Base-by-base conservation (phyloP, 1,140 invertebrate genomes). In the Wiebesia pumilae region DNA sequence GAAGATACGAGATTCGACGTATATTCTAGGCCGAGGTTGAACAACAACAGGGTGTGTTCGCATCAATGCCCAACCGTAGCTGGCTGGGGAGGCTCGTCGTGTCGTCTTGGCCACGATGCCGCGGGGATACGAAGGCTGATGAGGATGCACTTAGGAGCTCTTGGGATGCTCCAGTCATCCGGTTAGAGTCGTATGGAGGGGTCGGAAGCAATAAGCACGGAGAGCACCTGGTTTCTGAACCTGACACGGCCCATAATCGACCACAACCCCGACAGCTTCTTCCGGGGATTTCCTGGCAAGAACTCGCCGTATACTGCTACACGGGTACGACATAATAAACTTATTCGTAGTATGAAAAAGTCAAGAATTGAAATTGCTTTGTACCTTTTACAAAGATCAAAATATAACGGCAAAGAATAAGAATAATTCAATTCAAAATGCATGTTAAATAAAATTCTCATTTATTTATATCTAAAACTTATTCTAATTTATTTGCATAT, bases 181-280 rank as follows among this genome's bases (percentile, higher is more conserved):
- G 92, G 93, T 90, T 93, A 93, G 91, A 91, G 90, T 93, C 93
- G 92, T 93, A 94, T 94, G 93, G 92, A 93, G 92, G 92, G 93
- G 90, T 90, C 91, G 90, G 89, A 91, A 90, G 90, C 87, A 91
- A 89, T 47, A 62, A 90, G 77, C 85, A 90, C 90, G 73, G 91
- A 90, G 88, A 90, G 81, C 90, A 93, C 88, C 90, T 91, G 92
- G 92, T 89, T 91, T 89, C 89, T 90, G 65, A 93, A 94, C 89
- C 83, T 91, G 87, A 93, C 92, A 87, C 90, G 90, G 88, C 89
- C 84, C 62, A 71, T 67, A 40, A 51, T 81, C 85, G 80, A 86
- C 2, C 65, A 81, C 84, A 90, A 85, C 88, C 82, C 83, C 89
- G 90, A 92, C 88, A 90, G 90, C 85, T 91, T 90, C 81, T 90